phyloP scores from a whole-genome alignment of 2,888 invertebrate genomes.

The Lepeophtheirus nordmannii region DNA sequence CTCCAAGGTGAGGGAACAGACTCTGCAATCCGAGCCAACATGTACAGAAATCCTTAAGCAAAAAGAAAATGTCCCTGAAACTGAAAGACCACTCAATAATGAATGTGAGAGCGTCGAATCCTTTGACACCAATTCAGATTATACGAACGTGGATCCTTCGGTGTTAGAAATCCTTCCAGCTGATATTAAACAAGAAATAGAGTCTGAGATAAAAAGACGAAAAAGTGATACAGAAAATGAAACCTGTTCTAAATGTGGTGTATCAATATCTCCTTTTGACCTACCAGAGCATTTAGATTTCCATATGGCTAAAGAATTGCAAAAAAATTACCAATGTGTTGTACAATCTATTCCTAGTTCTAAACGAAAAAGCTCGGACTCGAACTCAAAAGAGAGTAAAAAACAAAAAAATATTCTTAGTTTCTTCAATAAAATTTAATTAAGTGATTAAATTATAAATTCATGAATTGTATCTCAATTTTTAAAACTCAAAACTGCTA shows the following conservation, averaged over 20 bases:
- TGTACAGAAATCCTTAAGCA: neutral
- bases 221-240: neutral
- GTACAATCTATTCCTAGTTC: neutral
- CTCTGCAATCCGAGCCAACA: slow-evolving; percentile 23
- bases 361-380: slow-evolving; percentile 2
- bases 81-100: no score
- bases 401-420: slow-evolving; percentile 18
- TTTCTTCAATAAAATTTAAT: slow-evolving; percentile 10
- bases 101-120: no score
- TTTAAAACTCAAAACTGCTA: no score
- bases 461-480: no score
- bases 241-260: slow-evolving; percentile 41
- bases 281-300: slow-evolving; percentile 62
- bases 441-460: neutral
- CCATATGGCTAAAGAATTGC: slow-evolving; percentile 64
- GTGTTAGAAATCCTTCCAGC: slow-evolving; percentile 35
- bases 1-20: slow-evolving; percentile 27
- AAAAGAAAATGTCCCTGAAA: neutral
- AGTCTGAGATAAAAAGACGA: slow-evolving; percentile 31
- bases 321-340: slow-evolving; percentile 36
- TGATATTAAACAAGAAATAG: slow-evolving; percentile 32
- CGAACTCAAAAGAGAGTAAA: neutral
- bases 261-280: slow-evolving; percentile 45
- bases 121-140: slow-evolving; percentile 28
- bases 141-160: slow-evolving; percentile 35